Conservation (phyloP, 2,113 vertebrate species). For the Sinocyclocheilus grahami region DNA sequence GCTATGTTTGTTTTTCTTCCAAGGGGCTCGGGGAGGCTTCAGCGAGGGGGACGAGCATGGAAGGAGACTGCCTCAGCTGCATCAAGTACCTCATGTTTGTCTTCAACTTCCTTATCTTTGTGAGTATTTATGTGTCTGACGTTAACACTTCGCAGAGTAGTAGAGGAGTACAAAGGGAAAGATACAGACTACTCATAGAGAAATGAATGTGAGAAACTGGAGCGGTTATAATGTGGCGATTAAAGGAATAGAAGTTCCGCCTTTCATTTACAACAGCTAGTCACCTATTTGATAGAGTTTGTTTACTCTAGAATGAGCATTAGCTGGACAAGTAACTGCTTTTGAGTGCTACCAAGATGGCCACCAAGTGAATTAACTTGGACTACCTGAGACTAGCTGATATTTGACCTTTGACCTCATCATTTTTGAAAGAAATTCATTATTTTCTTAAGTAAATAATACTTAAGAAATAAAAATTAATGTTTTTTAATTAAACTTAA, state of each 20-base stretch:
- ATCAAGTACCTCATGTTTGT: slow-evolving; percentile 98
- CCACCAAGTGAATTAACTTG: no score
- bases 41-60: slow-evolving; percentile 81
- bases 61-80: slow-evolving; percentile 94
- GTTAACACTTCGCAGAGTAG: background rate
- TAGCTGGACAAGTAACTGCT: background rate
- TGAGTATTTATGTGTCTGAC: slow-evolving; percentile 77
- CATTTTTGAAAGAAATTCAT: no score
- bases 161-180: background rate
- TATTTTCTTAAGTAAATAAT: no score
- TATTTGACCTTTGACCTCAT: no score
- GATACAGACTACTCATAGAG: background rate
- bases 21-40: slow-evolving; percentile 79
- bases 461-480: no score
- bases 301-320: background rate
- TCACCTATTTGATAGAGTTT: background rate
- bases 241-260: background rate
- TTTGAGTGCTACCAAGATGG: background rate
- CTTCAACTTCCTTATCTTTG: slow-evolving; percentile 97
- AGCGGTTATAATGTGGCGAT: background rate
- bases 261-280: background rate
- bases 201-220: background rate
- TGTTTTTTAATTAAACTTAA: no score
- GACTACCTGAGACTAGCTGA: no score
- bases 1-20: slow-evolving; percentile 53